Conservation (phyloP, 2,113 vertebrate species). For the Enhydra lutris region DNA sequence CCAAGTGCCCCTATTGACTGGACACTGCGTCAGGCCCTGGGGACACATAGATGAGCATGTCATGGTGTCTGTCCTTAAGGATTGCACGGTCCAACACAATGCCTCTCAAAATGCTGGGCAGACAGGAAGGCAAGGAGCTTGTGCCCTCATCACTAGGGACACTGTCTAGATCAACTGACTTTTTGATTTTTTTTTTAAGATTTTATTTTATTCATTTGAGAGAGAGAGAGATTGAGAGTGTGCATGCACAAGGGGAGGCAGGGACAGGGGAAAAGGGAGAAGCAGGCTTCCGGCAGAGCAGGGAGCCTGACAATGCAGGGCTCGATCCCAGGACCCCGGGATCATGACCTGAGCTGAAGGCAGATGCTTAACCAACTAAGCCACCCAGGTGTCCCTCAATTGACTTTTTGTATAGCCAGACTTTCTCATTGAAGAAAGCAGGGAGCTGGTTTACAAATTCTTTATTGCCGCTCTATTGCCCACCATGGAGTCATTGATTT, state of each 20-base stretch:
- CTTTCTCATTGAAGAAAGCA: background rate
- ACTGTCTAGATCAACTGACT: background rate
- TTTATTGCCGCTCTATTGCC: background rate
- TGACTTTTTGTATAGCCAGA: background rate
- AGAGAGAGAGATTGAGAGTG: background rate
- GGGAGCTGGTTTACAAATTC: background rate
- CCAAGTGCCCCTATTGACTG: background rate
- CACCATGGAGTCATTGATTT: background rate
- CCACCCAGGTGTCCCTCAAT: background rate
- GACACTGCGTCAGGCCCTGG: background rate
- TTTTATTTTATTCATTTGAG: background rate
- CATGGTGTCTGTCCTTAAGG: background rate
- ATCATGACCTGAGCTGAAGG: background rate
- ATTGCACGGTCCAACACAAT: background rate
- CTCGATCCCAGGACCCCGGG: background rate
- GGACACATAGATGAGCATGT: background rate
- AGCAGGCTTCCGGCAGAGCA: background rate
- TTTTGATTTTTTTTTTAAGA: background rate
- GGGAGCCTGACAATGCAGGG: background rate
- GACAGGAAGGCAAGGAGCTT: background rate
- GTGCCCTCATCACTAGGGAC: background rate
- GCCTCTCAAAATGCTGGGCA: accelerated
- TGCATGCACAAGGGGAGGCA: background rate
- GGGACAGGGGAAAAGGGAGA: background rate
- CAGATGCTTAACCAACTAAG: background rate